Percentiles rank a stretch among this genome's conserved stretches.
Conservation (phyloP, 2,113 vertebrate genomes). For the Cyanoramphus novaezelandiae region DNA sequence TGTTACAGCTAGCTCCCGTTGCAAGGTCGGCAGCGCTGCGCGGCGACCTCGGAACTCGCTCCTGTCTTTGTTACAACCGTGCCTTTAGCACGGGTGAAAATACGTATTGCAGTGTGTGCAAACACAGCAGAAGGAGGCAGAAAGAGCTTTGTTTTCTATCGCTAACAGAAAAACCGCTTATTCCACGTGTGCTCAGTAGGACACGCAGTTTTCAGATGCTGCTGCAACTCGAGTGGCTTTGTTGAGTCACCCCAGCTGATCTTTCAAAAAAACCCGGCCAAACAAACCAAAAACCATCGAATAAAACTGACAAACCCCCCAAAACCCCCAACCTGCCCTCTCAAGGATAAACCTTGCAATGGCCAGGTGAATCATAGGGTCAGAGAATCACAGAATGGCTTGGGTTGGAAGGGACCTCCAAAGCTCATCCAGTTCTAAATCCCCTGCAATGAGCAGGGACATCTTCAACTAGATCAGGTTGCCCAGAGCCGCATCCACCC, state of each 20-base stretch:
- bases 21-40: slow-evolving; percentile 71
- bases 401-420: not conserved
- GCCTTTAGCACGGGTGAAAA: not conserved
- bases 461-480: not conserved
- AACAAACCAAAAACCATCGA: not conserved
- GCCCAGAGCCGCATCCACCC: not conserved
- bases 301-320: not conserved
- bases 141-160: not conserved
- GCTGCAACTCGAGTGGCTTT: not conserved
- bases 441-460: not conserved
- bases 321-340: not conserved
- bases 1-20: slow-evolving; percentile 86
- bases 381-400: not conserved
- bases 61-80: not conserved
- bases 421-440: not conserved
- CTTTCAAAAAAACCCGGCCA: not conserved
- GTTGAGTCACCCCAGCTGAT: rapidly evolving
- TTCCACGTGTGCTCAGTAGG: not conserved
- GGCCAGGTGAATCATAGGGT: not conserved
- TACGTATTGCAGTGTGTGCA: rapidly evolving
- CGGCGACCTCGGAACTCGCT: slow-evolving; percentile 58
- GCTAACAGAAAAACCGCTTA: not conserved
- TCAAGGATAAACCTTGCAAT: no score
- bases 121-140: not conserved
- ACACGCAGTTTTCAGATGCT: not conserved